Percentiles rank a stretch among this genome's conserved stretches.
Conservation (phyloP, 2,888 invertebrate genomes). For the Andrena haemorrhoa region DNA sequence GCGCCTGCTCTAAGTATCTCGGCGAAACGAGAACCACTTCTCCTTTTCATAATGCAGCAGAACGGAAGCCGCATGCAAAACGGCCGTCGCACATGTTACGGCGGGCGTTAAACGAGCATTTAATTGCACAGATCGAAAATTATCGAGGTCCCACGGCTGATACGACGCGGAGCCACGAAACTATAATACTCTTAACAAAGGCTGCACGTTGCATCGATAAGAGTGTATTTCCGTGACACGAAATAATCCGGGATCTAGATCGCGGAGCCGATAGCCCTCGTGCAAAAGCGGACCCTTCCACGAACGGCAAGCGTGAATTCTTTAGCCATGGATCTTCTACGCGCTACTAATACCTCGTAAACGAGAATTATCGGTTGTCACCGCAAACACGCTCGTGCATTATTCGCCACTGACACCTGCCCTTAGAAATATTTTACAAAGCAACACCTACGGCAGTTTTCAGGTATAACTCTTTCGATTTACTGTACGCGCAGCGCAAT, state of each 20-base stretch:
- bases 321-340: neutral
- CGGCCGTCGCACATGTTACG: neutral
- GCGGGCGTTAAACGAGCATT: conserved; percentile 4
- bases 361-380: neutral
- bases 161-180: conserved; percentile 15
- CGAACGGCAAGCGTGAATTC: neutral
- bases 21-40: neutral
- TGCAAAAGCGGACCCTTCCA: conserved; percentile 1
- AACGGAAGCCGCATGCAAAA: neutral
- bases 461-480: no score
- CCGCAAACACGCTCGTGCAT: neutral
- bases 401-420: no score
- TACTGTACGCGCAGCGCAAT: no score
- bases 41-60: neutral
- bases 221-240: conserved; percentile 8
- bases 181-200: conserved; percentile 3
- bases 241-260: conserved; percentile 39
- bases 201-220: conserved; percentile 17
- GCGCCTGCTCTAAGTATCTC: neutral
- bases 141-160: neutral
- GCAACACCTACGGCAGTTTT: no score
- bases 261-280: conserved; percentile 18
- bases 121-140: conserved; percentile 42
- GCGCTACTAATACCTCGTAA: neutral
- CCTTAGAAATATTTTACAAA: no score